Conservation (phyloP, 1,140 invertebrate species). For the Brachionus sp. region DNA sequence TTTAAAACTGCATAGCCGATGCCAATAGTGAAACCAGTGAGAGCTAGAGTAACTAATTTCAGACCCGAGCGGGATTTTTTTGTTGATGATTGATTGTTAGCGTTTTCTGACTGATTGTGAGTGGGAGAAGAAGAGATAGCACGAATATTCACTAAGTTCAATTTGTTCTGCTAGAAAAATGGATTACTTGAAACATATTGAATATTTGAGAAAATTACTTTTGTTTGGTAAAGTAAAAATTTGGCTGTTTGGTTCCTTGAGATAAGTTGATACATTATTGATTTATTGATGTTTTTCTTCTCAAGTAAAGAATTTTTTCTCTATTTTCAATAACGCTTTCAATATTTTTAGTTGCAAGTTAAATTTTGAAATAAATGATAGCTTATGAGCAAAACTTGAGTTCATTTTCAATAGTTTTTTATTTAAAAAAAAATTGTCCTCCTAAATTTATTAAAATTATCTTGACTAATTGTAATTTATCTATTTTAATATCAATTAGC, state of each 20-base stretch:
- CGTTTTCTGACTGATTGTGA: neutral
- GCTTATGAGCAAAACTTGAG: neutral
- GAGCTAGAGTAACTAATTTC: constrained; percentile 5
- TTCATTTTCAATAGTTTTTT: neutral
- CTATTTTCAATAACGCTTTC: constrained; percentile 28
- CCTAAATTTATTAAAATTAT: neutral
- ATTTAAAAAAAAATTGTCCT: neutral
- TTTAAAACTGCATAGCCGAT: constrained; percentile 35
- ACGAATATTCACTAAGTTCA: neutral
- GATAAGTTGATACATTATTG: constrained; percentile 21
- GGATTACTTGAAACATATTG: neutral
- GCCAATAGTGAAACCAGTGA: constrained; percentile 42
- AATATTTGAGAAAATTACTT: neutral
- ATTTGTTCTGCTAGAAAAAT: constrained; percentile 6
- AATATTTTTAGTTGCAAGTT: neutral
- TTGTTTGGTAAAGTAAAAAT: constrained; percentile 30
- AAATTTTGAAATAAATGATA: neutral
- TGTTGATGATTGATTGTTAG: neutral
- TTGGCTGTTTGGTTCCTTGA: neutral
- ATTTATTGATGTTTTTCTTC: neutral
- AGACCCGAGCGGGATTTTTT: neutral
- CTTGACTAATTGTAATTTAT: too few species aligned
- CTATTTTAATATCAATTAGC: too few species aligned
- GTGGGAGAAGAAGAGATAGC: neutral
- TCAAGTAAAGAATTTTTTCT: neutral